Percentiles rank a stretch among this genome's conserved stretches.
Conservation (phyloP, 2,888 invertebrate genomes). For the Tuberolachnus salignus region DNA sequence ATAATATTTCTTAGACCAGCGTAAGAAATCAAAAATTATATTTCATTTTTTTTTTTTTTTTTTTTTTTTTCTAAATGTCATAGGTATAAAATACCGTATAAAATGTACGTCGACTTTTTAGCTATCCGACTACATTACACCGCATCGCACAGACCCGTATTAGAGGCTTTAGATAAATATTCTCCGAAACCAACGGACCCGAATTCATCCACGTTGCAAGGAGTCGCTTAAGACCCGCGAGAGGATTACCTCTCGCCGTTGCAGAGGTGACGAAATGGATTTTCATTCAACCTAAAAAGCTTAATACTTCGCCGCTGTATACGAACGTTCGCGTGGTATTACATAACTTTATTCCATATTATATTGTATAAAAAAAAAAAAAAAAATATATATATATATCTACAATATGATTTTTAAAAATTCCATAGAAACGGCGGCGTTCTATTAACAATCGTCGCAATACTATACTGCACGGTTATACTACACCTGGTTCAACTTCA, state of each 20-base stretch:
- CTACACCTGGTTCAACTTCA: too few relatives aligned
- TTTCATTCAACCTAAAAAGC: slow-evolving; percentile 28
- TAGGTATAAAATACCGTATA: neutral
- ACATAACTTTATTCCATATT: neutral
- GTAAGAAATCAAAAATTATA: too few relatives aligned
- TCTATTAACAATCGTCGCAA: too few relatives aligned
- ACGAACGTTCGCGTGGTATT: neutral
- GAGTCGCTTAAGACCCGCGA: slow-evolving; percentile 11
- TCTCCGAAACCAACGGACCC: neutral
- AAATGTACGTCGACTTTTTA: neutral
- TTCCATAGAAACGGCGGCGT: too few relatives aligned
- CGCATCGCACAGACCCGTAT: neutral
- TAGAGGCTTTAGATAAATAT: slow-evolving; percentile 6
- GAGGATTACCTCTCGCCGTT: neutral
- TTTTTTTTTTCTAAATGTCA: too few relatives aligned
- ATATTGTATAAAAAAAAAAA: too few relatives aligned
- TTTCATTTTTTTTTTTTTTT: too few relatives aligned
- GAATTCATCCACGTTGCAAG: neutral
- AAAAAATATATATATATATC: too few relatives aligned
- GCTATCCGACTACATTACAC: too few relatives aligned
- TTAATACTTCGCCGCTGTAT: neutral
- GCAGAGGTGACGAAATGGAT: slow-evolving; percentile 11
- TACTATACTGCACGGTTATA: too few relatives aligned
- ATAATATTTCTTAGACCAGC: too few relatives aligned
- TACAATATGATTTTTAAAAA: too few relatives aligned